phyloP scores from a whole-genome alignment of 1,140 invertebrate species.

The Habropoda laboriosa region DNA sequence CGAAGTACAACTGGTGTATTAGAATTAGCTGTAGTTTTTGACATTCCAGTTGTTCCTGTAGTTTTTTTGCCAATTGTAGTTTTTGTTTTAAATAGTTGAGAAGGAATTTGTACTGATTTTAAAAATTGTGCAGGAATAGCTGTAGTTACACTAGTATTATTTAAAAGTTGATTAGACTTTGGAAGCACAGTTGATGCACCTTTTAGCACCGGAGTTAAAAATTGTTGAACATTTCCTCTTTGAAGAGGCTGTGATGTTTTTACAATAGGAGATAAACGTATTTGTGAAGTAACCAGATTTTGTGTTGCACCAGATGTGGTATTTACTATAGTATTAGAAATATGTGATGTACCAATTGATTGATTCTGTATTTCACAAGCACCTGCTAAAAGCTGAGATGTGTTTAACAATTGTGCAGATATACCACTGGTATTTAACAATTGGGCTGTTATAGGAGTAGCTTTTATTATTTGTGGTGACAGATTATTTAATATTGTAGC shows the following conservation, averaged over 20 bases:
- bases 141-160: constrained; percentile 47
- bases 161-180: constrained; percentile 63
- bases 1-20: constrained; percentile 70
- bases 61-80: constrained; percentile 46
- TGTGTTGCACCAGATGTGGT: constrained; percentile 56
- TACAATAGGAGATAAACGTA: constrained; percentile 60
- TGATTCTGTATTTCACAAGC: constrained; percentile 53
- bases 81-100: constrained; percentile 66
- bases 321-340: constrained; percentile 56
- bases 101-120: constrained; percentile 71
- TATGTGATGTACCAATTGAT: constrained; percentile 46
- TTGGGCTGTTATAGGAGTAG: constrained; percentile 65
- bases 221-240: constrained; percentile 63
- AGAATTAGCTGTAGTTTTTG: constrained; percentile 55
- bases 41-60: constrained; percentile 37
- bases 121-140: constrained; percentile 52
- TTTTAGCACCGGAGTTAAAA: constrained; percentile 66
- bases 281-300: constrained; percentile 60
- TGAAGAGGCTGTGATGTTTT: constrained; percentile 60
- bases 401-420: constrained; percentile 68
- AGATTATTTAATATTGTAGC: constrained; percentile 70
- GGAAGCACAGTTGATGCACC: constrained; percentile 27
- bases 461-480: constrained; percentile 68
- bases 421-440: constrained; percentile 70
- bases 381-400: constrained; percentile 63